Evolutionary conservation across 2,113 vertebrate genomes (phyloP), one percentile per base, ranked within the genome.

Genomic region (Crotalus helleri): DNA sequence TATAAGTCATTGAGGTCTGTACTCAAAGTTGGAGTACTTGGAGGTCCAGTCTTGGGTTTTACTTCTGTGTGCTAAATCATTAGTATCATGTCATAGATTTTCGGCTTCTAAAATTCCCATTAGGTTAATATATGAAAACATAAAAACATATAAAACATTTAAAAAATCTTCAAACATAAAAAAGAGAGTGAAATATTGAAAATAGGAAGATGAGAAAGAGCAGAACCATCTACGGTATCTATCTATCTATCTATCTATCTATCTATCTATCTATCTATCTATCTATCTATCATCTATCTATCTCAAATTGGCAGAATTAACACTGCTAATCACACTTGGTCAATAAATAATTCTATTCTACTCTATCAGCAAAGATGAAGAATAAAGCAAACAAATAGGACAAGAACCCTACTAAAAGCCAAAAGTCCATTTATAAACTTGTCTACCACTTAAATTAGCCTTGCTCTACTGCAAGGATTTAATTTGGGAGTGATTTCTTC

Each of bases 401-500:
- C 53, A 85, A 15, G 74, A 39, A 11, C 9, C 9, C 81, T 85
- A 58, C 29, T 85, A 85, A 89, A 57, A 17, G 55, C 11, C 6
- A 12, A 49, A 74, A n/a, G 92, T 6, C 0, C 92, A 51, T 44
- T 91, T 88, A 3, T 90, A 95, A 91, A 93, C 81, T 0, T 0
- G 74, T 74, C 55, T 91, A 3, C 86, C 61, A 94, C 93, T 94
- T 29, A 96, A 94, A 91, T 53, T 89, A 94, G 94, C 92, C 85
- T 88, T 91, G 93, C 49, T 29, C 92, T 90, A 13, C 19, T 92
- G 92, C 26, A 85, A 64, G 92, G 90, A 90, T 53, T 96, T 94
- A 96, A 7, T 95, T 95, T 94, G 89, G 53, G 95, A 93, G 33
- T 92, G 94, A 94, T 93, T 96, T 95, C 15, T 33, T n/a, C 89